These are phyloP conservation scores for Elephas maximus DNA, from an alignment of 2,113 vertebrate species.

Conservation along the genomic window DNA sequence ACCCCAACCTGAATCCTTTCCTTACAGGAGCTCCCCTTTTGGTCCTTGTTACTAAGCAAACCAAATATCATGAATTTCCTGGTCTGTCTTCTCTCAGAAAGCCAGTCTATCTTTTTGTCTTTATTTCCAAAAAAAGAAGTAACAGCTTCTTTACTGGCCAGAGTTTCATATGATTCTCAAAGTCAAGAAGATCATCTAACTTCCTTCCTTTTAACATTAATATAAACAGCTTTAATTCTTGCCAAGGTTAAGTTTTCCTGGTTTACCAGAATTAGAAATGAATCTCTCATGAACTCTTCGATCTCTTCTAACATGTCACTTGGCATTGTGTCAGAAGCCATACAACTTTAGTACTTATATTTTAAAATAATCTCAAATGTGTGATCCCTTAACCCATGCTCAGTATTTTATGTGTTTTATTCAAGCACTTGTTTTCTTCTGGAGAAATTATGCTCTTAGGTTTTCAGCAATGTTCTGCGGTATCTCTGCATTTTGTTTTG, in stretches of 20 bases:
- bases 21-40: not conserved
- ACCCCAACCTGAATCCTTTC: not conserved
- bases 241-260: not conserved
- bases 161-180: not conserved
- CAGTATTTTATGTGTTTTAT: conserved; percentile 4
- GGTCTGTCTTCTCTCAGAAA: not conserved
- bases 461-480: not conserved
- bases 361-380: not conserved
- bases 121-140: not conserved
- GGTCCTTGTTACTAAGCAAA: not conserved
- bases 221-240: not conserved
- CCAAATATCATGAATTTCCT: not conserved
- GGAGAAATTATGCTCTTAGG: not conserved
- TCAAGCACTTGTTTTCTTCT: not conserved
- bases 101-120: not conserved
- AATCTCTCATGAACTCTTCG: not conserved
- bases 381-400: not conserved
- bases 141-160: not conserved
- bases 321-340: not conserved
- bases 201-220: not conserved
- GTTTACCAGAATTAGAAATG: conserved; percentile 17
- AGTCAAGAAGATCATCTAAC: not conserved
- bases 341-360: not conserved
- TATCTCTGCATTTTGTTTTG: not conserved
- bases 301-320: not conserved